These are phyloP conservation scores for Drosophila micromelanica DNA, from an alignment of 1,140 invertebrate genomes.

Conservation along the genomic window DNA sequence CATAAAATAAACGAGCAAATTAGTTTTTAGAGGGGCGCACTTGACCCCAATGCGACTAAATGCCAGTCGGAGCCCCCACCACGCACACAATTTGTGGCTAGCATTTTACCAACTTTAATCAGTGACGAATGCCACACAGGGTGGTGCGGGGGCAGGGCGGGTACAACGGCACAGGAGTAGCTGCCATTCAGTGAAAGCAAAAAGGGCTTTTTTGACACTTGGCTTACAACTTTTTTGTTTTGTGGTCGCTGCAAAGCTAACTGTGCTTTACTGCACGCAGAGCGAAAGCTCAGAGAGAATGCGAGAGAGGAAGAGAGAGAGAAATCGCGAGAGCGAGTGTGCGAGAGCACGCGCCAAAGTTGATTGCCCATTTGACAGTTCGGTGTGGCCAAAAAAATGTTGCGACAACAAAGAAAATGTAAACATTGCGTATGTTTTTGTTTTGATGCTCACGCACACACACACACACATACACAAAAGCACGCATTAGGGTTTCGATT, in stretches of 20 bases:
- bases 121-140: slow-evolving; percentile 36
- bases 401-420: slow-evolving; percentile 77
- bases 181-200: slow-evolving; percentile 33
- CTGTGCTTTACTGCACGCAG: slow-evolving; percentile 66
- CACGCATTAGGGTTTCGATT: slow-evolving; percentile 11
- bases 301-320: slow-evolving; percentile 14
- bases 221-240: slow-evolving; percentile 42
- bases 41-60: slow-evolving; percentile 61
- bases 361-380: slow-evolving; percentile 73
- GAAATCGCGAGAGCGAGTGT: background rate
- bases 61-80: background rate
- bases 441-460: slow-evolving; percentile 55
- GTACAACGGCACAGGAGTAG: slow-evolving; percentile 1
- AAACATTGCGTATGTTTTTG: slow-evolving; percentile 79
- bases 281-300: slow-evolving; percentile 11
- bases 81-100: slow-evolving; percentile 7
- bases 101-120: slow-evolving; percentile 40
- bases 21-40: slow-evolving; percentile 62
- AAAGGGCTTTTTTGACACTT: slow-evolving; percentile 58
- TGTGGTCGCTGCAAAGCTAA: slow-evolving; percentile 53
- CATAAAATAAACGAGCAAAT: slow-evolving; percentile 62
- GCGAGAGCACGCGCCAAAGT: slow-evolving; percentile 44
- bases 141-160: background rate
- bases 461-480: slow-evolving; percentile 2
- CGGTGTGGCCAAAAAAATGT: slow-evolving; percentile 40